Conservation (phyloP, 2,888 invertebrate species). For the Drosophila mimetica region DNA sequence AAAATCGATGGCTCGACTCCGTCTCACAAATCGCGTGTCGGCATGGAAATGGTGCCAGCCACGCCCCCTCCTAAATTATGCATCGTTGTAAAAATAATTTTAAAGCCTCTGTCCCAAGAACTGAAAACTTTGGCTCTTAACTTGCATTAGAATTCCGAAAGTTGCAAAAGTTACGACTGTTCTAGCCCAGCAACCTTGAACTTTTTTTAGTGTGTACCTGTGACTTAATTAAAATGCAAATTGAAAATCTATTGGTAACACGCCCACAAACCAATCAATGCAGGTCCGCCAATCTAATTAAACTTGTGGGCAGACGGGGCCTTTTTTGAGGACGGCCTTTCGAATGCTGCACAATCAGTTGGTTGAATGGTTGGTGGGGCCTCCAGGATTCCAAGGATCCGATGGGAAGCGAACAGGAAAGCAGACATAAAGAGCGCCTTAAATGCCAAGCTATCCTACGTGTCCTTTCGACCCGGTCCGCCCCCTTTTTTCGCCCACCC, state of each 20-base stretch:
- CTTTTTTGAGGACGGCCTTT: slow-evolving; percentile 1
- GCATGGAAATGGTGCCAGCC: slow-evolving; percentile 29
- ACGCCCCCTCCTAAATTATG: slow-evolving; percentile 14
- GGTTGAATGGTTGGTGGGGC: slow-evolving; percentile 12
- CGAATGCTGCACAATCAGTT: slow-evolving; percentile 14
- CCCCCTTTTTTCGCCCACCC: slow-evolving; percentile 6
- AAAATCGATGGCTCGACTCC: slow-evolving; percentile 36
- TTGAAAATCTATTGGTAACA: slow-evolving; percentile 42
- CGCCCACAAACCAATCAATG: slow-evolving; percentile 50
- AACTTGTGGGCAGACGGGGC: slow-evolving; percentile 30
- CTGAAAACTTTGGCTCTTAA: slow-evolving; percentile 1
- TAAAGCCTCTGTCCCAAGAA: not conserved
- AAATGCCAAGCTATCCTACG: slow-evolving; percentile 41
- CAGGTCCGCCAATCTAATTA: slow-evolving; percentile 49
- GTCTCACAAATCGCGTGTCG: slow-evolving; percentile 56
- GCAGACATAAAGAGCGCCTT: slow-evolving; percentile 31
- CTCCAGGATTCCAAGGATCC: slow-evolving; percentile 11
- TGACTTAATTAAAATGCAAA: slow-evolving; percentile 61
- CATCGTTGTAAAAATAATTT: slow-evolving; percentile 24
- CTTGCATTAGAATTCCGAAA: not conserved
- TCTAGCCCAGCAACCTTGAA: slow-evolving; percentile 33
- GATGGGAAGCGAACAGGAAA: slow-evolving; percentile 12
- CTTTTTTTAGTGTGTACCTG: not conserved
- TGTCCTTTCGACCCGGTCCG: slow-evolving; percentile 28
- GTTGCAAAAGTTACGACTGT: not conserved